Evolutionary conservation across 2,888 invertebrate species (phyloP).

Genomic region (Microctonus hyperodae): DNA sequence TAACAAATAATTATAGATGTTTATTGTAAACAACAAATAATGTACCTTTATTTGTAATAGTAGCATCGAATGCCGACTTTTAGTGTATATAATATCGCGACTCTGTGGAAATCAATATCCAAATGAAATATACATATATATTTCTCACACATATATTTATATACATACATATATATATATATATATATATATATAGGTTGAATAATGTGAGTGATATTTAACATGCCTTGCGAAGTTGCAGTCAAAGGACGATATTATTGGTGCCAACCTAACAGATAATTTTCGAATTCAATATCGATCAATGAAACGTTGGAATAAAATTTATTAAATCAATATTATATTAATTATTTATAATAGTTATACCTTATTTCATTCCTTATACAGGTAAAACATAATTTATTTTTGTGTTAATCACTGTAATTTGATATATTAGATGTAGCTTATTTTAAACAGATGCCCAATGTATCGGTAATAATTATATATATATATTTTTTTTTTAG

Average conservation of each 20-base stretch:
- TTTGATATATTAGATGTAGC: too few species aligned
- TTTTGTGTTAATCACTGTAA: too few species aligned
- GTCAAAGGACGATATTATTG: neutral
- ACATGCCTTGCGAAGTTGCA: neutral
- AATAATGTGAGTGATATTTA: slow-evolving; percentile 7
- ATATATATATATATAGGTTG: too few species aligned
- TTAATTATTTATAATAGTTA: too few species aligned
- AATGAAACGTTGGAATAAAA: neutral
- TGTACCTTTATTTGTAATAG: slow-evolving; percentile 21
- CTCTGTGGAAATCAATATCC: slow-evolving; percentile 39
- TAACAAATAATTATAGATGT: neutral
- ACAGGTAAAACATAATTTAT: too few species aligned
- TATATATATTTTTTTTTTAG: neutral
- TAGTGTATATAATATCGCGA: slow-evolving; percentile 12
- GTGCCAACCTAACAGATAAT: slow-evolving; percentile 12
- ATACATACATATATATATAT: too few species aligned
- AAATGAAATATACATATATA: slow-evolving; percentile 30
- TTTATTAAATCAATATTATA: neutral
- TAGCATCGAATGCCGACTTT: slow-evolving; percentile 23
- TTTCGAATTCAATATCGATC: neutral
- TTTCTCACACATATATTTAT: too few species aligned
- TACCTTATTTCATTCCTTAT: too few species aligned
- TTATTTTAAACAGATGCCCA: too few species aligned
- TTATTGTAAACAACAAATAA: neutral
- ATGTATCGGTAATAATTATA: too few species aligned